These are phyloP conservation scores for Misgurnus anguillicaudatus DNA, from an alignment of 2,113 vertebrate genomes.

Conservation along the genomic window DNA sequence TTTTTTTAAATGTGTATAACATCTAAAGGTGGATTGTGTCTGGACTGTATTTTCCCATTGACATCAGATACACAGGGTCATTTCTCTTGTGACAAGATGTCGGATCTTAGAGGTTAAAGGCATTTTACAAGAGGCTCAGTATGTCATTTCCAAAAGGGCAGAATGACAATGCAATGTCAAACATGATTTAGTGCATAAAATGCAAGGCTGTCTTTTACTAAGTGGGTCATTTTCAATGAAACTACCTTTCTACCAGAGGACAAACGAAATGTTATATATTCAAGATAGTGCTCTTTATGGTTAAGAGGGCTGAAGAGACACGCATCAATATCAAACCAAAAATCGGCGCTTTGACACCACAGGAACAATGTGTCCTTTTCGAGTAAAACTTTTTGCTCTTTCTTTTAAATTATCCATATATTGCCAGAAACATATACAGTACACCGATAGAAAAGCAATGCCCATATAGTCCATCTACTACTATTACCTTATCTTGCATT, in stretches of 20 bases:
- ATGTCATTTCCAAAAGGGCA: constrained; percentile 25
- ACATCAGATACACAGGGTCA: constrained; percentile 1
- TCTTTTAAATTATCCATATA: no score
- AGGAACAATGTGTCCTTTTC: background rate
- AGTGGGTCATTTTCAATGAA: background rate
- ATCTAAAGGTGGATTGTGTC: constrained; percentile 4
- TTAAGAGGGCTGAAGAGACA: background rate
- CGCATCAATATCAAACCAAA: background rate
- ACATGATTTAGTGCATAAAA: constrained; percentile 17
- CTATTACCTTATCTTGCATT: no score
- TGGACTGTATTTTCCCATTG: constrained; percentile 26
- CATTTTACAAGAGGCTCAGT: constrained; percentile 22
- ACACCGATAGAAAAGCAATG: no score
- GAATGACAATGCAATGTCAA: background rate
- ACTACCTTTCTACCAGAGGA: background rate
- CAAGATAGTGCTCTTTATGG: background rate
- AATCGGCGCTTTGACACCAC: no score
- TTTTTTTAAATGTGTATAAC: no score
- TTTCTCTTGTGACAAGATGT: background rate
- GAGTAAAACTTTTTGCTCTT: background rate
- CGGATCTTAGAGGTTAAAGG: background rate
- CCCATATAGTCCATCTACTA: no score
- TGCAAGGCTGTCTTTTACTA: background rate
- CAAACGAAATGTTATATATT: background rate
- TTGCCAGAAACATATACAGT: no score